These are phyloP conservation scores for Phengaris arion DNA, from an alignment of 2,888 invertebrate genomes.

Conservation along the genomic window DNA sequence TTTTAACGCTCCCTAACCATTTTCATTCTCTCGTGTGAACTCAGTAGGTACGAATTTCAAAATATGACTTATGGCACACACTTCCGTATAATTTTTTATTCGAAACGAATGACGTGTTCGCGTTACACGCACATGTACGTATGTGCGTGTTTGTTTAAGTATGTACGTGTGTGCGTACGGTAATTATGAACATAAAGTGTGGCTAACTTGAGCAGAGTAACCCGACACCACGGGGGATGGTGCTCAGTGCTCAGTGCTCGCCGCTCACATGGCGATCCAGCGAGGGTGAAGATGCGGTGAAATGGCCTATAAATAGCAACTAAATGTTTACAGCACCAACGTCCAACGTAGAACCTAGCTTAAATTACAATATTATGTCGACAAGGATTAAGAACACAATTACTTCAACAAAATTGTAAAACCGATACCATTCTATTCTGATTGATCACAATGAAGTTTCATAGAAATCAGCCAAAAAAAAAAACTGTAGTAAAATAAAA, in stretches of 20 bases:
- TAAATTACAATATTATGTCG: neutral
- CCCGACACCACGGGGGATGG: conserved; percentile 10
- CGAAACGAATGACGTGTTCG: neutral
- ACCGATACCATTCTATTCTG: neutral
- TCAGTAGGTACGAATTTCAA: no score
- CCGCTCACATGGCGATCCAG: neutral
- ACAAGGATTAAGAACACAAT: neutral
- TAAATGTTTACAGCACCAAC: neutral
- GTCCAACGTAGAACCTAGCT: neutral
- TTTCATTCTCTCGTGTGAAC: no score
- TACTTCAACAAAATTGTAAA: neutral
- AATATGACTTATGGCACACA: no score
- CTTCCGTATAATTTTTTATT: no score
- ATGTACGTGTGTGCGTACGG: neutral
- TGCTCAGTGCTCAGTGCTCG: neutral
- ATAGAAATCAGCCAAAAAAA: no score
- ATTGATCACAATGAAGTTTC: no score
- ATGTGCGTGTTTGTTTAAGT: neutral
- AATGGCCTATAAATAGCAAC: conserved; percentile 15
- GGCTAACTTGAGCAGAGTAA: neutral
- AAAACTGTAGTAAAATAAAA: no score
- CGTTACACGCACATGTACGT: neutral
- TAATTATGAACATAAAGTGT: conserved; percentile 3
- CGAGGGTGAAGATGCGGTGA: conserved; percentile 6
- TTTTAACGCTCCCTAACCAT: no score